These are phyloP conservation scores for Aeoliscus strigatus DNA, from an alignment of 2,797 vertebrate genomes.

Conservation along the genomic window DNA sequence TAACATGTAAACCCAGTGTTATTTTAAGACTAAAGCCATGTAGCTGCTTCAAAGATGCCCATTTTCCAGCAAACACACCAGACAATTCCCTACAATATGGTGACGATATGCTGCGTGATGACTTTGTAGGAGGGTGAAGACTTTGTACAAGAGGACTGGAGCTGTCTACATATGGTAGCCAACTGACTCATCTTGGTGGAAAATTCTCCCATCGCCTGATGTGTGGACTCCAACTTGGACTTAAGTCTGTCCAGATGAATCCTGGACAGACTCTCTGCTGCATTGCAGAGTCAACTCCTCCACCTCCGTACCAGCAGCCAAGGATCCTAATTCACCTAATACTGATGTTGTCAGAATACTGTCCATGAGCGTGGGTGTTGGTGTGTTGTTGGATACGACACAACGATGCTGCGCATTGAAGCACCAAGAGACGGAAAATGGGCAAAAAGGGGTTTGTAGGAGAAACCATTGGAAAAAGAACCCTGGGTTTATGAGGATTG, in stretches of 20 bases:
- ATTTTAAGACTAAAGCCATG: not conserved
- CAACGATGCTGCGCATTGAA: constrained; percentile 7
- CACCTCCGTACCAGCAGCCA: constrained; percentile 13
- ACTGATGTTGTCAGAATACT: constrained; percentile 13
- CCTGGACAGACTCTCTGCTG: constrained; percentile 20
- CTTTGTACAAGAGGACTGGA: constrained; percentile 11
- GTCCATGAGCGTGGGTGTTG: constrained; percentile 9
- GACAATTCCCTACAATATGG: not conserved
- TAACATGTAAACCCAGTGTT: not conserved
- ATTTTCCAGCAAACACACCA: not conserved
- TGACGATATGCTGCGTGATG: constrained; percentile 4
- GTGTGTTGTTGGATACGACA: constrained; percentile 8
- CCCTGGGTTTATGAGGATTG: not conserved
- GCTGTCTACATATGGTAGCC: constrained; percentile 10
- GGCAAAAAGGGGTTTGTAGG: not conserved
- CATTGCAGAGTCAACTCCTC: constrained; percentile 18
- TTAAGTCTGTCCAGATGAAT: constrained; percentile 33
- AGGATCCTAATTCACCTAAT: constrained; percentile 16
- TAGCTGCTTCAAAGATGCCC: not conserved
- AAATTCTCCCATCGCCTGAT: constrained; percentile 7
- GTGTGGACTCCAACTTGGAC: constrained; percentile 17
- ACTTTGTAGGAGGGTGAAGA: constrained; percentile 6
- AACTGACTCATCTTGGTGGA: constrained; percentile 31
- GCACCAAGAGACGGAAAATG: not conserved
- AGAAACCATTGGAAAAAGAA: constrained; percentile 5